Conservation (phyloP, 2,888 invertebrate genomes). For the Phyllotreta striolata region DNA sequence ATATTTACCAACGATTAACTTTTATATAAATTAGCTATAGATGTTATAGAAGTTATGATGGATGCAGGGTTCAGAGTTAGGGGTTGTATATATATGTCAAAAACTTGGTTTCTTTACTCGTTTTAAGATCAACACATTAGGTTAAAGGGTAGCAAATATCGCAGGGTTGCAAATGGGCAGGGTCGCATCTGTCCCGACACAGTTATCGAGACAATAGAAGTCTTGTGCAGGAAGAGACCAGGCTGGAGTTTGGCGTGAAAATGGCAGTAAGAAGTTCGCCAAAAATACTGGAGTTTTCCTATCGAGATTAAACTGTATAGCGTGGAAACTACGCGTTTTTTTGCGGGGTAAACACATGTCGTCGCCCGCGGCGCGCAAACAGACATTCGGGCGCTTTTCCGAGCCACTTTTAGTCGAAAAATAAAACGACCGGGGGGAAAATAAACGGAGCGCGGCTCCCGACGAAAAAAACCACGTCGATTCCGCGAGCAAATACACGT, state of each 20-base stretch:
- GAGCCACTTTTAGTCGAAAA: constrained; percentile 30
- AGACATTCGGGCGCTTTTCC: constrained; percentile 29
- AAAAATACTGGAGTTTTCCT: constrained; percentile 22
- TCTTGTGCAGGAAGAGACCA: not conserved
- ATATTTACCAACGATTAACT: no score
- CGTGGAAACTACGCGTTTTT: constrained; percentile 16
- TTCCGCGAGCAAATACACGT: constrained; percentile 42
- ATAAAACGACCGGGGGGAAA: constrained; percentile 31
- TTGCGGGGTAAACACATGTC: constrained; percentile 20
- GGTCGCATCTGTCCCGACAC: no score
- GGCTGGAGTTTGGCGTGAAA: constrained; percentile 13
- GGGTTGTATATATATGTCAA: no score
- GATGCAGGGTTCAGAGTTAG: no score
- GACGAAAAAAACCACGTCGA: constrained; percentile 39
- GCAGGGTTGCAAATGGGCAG: no score
- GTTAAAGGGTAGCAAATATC: no score
- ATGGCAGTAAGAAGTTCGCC: constrained; percentile 21
- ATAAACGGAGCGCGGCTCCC: not conserved
- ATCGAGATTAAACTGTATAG: constrained; percentile 24
- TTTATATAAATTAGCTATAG: no score
- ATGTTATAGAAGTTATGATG: no score
- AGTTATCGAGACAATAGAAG: not conserved
- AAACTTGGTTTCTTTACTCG: no score
- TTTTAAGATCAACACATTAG: no score
- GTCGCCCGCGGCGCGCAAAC: constrained; percentile 30